Conservation (phyloP, 2,888 invertebrate species). For the Troides aeacus region DNA sequence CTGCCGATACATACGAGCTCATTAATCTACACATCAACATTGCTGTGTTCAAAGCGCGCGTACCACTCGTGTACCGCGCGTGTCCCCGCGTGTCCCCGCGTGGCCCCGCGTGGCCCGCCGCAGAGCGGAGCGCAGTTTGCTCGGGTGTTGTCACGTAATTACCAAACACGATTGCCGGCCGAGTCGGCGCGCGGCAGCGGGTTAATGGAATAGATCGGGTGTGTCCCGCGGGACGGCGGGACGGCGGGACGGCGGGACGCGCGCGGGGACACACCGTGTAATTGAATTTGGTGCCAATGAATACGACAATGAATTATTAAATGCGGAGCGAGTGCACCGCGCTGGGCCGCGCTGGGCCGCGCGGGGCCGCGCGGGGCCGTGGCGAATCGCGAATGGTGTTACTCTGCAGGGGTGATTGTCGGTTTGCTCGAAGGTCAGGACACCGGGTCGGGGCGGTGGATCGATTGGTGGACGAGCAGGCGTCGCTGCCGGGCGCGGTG, state of each 20-base stretch:
- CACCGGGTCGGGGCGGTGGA: conserved; percentile 38
- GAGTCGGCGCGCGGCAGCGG: conserved; percentile 70
- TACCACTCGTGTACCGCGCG: background rate
- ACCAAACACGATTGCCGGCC: conserved; percentile 73
- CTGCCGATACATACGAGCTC: conserved; percentile 56
- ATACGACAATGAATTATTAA: conserved; percentile 77
- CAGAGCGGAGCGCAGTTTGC: background rate
- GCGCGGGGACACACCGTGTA: conserved; percentile 53
- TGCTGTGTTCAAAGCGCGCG: background rate
- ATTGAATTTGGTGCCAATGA: conserved; percentile 77
- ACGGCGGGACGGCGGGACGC: conserved; percentile 26
- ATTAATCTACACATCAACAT: background rate
- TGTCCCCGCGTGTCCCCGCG: background rate
- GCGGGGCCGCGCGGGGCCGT: conserved; percentile 31
- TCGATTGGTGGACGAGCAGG: conserved; percentile 32
- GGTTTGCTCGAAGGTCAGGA: conserved; percentile 45
- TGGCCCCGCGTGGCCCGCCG: background rate
- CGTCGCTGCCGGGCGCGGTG: background rate
- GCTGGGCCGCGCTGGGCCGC: conserved; percentile 29
- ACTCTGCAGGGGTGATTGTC: conserved; percentile 28
- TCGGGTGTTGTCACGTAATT: conserved; percentile 67
- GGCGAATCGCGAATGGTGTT: conserved; percentile 42
- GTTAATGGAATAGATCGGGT: conserved; percentile 52
- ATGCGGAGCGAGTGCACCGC: conserved; percentile 56
- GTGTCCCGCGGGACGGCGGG: conserved; percentile 33